phyloP scores from a whole-genome alignment of 2,888 invertebrate species.

The Lithophane leautieri region DNA sequence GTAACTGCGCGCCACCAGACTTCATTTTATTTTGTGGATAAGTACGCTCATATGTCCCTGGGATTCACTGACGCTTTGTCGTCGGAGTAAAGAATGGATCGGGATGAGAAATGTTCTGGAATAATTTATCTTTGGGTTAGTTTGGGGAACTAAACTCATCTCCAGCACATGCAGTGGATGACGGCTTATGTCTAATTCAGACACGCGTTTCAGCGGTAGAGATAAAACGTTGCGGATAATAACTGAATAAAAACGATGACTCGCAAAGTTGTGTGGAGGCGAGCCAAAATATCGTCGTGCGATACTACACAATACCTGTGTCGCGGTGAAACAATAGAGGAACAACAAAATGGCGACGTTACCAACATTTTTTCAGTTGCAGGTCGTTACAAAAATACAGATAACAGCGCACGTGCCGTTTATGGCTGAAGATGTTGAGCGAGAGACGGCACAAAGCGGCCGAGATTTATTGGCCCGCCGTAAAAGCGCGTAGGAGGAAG shows the following conservation, averaged over 20 bases:
- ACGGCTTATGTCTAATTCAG: conserved; percentile 85
- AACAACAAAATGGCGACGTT: conserved; percentile 75
- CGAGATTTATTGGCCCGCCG: conserved; percentile 84
- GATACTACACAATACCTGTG: conserved; percentile 74
- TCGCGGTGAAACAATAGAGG: conserved; percentile 69
- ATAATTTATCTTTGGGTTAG: conserved; percentile 88
- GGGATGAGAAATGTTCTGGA: conserved; percentile 87
- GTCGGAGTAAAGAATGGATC: conserved; percentile 84
- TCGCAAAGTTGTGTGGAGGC: conserved; percentile 69
- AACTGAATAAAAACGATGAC: conserved; percentile 84
- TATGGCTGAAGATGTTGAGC: conserved; percentile 84
- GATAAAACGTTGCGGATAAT: conserved; percentile 81
- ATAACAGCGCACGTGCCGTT: conserved; percentile 85
- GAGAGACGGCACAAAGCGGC: conserved; percentile 81
- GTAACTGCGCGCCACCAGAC: conserved; percentile 77
- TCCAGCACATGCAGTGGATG: conserved; percentile 79
- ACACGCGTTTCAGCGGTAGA: conserved; percentile 80
- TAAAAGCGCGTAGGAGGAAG: conserved; percentile 83
- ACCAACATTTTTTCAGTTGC: conserved; percentile 82
- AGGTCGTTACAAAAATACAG: conserved; percentile 83
- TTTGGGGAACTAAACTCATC: conserved; percentile 83
- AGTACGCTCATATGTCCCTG: conserved; percentile 83
- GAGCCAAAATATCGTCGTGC: conserved; percentile 72
- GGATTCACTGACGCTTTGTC: conserved; percentile 85
- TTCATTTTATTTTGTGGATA: conserved; percentile 86